phyloP scores from a whole-genome alignment of 2,797 vertebrate species.

The Lepus oiostolus region DNA sequence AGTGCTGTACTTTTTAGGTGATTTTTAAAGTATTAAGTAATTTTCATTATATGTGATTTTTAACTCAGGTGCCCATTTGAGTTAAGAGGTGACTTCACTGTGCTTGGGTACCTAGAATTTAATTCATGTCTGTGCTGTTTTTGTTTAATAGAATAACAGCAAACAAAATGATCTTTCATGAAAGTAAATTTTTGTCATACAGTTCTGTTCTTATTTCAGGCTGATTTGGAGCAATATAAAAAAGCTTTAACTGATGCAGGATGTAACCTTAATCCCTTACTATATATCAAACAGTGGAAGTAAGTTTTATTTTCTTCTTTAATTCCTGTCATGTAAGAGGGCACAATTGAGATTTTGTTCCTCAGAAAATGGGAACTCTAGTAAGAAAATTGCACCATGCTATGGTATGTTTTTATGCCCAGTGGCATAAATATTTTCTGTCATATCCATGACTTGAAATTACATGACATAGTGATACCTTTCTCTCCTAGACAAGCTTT shows the following conservation, averaged over 20 bases:
- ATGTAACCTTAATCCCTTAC: conserved; percentile 96
- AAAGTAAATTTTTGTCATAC: conserved; percentile 65
- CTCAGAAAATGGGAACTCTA: conserved; percentile 54
- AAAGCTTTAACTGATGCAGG: conserved; percentile 94
- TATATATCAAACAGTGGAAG: conserved; percentile 99
- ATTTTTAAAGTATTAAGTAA: neutral
- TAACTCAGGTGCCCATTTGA: neutral
- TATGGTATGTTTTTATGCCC: conserved; percentile 29
- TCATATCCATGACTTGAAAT: conserved; percentile 7
- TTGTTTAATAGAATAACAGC: conserved; percentile 14
- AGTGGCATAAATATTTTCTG: neutral
- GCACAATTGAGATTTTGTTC: neutral
- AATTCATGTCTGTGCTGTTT: conserved; percentile 29
- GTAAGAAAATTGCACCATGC: conserved; percentile 18
- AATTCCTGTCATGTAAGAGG: conserved; percentile 49
- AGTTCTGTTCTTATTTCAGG: conserved; percentile 89
- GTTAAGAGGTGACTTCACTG: neutral
- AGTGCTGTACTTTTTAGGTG: neutral
- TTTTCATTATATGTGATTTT: conserved; percentile 36
- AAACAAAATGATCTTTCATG: neutral
- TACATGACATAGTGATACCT: conserved; percentile 18
- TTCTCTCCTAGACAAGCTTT: conserved; percentile 49
- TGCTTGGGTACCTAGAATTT: conserved; percentile 44
- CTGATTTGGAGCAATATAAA: conserved; percentile 97
- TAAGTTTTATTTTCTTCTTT: conserved; percentile 89